Conservation (phyloP, 2,888 invertebrate genomes). For the Nowickia ferox region DNA sequence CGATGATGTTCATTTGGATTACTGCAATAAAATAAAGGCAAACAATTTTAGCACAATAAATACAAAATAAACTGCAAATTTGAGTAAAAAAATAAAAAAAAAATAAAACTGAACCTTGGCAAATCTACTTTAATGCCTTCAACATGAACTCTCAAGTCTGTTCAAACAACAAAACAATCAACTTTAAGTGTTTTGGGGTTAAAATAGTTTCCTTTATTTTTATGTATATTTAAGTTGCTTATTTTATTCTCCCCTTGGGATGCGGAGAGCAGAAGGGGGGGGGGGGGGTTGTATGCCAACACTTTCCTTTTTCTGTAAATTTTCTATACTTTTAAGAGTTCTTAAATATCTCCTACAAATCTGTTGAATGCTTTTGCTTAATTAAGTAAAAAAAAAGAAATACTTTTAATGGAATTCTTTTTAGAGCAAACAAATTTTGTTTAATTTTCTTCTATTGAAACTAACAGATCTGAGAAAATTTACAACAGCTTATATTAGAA, state of each 20-base stretch:
- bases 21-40: constrained; percentile 82
- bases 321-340: no score
- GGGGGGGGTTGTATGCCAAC: no score
- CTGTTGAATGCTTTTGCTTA: no score
- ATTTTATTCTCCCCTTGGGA: neutral
- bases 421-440: neutral
- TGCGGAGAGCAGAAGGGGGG: no score
- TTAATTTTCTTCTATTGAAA: neutral
- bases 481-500: neutral
- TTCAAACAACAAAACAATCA: constrained; percentile 73
- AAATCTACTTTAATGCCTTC: constrained; percentile 8
- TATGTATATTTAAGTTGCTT: neutral
- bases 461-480: neutral
- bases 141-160: neutral
- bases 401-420: neutral
- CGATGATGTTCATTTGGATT: constrained; percentile 93
- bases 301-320: no score
- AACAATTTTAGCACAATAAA: neutral
- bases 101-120: neutral
- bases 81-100: neutral
- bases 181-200: constrained; percentile 71
- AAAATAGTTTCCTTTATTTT: constrained; percentile 28
- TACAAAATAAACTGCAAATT: neutral
- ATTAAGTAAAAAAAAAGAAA: no score
- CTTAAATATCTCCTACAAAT: no score